Evolutionary conservation across 2,797 vertebrate genomes (phyloP).

Genomic region (Enteromius fasciolatus): DNA sequence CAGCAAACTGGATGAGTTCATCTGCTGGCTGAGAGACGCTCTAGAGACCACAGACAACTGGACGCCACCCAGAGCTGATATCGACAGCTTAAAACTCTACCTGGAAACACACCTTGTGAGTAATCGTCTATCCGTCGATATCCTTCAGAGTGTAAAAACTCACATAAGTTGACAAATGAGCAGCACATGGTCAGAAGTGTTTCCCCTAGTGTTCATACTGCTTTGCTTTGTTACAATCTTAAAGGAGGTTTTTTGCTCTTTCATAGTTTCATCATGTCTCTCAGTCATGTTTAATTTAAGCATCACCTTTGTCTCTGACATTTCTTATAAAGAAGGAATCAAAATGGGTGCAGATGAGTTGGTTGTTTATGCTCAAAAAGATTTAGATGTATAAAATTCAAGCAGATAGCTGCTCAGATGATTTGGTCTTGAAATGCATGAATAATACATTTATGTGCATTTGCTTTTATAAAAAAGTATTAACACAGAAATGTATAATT

Average conservation of each 20-base stretch:
- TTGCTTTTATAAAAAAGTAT: background rate
- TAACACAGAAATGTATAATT: background rate
- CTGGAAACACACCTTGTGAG: constrained; percentile 97
- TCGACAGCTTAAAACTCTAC: constrained; percentile 89
- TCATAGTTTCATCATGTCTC: background rate
- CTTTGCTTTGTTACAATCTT: background rate
- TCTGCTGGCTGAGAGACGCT: constrained; percentile 92
- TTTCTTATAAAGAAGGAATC: background rate
- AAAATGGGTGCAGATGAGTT: background rate
- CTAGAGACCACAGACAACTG: constrained; percentile 95
- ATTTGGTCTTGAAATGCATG: background rate
- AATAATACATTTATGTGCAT: background rate
- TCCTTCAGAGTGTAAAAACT: constrained; percentile 6
- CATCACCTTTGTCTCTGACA: background rate
- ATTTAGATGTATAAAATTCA: background rate
- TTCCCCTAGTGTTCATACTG: background rate
- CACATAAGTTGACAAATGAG: constrained; percentile 8
- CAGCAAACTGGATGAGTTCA: constrained; percentile 93
- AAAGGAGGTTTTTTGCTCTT: constrained; percentile 11
- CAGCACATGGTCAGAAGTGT: constrained; percentile 28
- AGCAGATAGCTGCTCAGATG: background rate
- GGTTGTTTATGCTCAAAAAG: background rate
- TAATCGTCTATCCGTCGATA: constrained; percentile 31
- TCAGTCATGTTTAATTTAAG: constrained; percentile 1
- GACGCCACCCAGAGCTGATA: constrained; percentile 90